Conservation (phyloP, 2,888 invertebrate species). For the Auanema sp. region DNA sequence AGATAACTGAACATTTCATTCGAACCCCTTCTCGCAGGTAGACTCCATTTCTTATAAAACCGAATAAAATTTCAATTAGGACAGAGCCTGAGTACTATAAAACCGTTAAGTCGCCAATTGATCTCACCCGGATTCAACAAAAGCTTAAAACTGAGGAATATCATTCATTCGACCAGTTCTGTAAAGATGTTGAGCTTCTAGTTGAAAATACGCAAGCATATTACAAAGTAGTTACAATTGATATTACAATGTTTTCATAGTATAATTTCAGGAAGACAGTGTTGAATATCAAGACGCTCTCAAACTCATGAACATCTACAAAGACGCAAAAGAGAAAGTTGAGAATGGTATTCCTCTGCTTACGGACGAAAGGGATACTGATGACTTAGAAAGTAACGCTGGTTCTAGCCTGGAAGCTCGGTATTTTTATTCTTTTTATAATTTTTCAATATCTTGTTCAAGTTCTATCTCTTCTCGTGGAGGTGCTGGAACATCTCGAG, state of each 20-base stretch:
- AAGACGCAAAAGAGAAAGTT: conserved; percentile 24
- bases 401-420: conserved; percentile 18
- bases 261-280: conserved; percentile 73
- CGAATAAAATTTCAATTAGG: conserved; percentile 44
- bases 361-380: conserved; percentile 20
- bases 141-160: conserved; percentile 96
- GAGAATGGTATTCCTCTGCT: conserved; percentile 26
- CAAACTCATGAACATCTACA: conserved; percentile 79
- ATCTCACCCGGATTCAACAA: conserved; percentile 89
- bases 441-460: background rate
- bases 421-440: conserved; percentile 16
- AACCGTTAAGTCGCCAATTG: conserved; percentile 90
- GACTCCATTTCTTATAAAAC: conserved; percentile 69
- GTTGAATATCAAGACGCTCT: conserved; percentile 86
- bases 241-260: background rate
- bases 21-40: conserved; percentile 89
- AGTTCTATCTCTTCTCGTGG: conserved; percentile 19
- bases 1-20: conserved; percentile 90
- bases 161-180: conserved; percentile 86
- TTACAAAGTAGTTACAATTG: conserved; percentile 73
- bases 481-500: background rate
- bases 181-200: conserved; percentile 85
- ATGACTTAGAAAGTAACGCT: conserved; percentile 19
- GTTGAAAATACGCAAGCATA: conserved; percentile 92
- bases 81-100: conserved; percentile 69